Evolutionary conservation across 2,888 invertebrate genomes (phyloP).

Genomic region (Spodoptera exigua): DNA sequence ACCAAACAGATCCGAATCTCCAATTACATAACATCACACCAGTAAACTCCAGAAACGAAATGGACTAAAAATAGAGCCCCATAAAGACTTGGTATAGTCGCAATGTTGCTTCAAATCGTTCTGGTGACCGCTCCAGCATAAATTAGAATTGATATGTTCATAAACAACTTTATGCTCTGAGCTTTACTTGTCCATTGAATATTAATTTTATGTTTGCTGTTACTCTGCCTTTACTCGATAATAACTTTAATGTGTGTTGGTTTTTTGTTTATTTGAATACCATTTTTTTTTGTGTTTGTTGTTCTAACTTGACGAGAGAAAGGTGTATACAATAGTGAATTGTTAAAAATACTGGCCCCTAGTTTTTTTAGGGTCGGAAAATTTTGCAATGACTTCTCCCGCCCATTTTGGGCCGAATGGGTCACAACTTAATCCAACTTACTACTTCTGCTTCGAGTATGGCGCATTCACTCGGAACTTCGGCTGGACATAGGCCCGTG

Average conservation of each 20-base stretch:
- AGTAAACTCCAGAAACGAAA: conserved; percentile 26
- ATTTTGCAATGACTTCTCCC: too few species aligned
- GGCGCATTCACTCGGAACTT: too few species aligned
- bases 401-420: too few species aligned
- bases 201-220: conserved; percentile 54
- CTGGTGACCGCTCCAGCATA: conserved; percentile 46
- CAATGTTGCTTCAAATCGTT: conserved; percentile 44
- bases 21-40: conserved; percentile 17
- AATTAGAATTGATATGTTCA: conserved; percentile 54
- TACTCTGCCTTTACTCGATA: conserved; percentile 26
- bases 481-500: too few species aligned
- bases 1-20: not conserved
- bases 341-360: too few species aligned
- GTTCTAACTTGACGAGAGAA: too few species aligned
- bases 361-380: too few species aligned
- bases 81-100: conserved; percentile 29
- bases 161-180: conserved; percentile 54
- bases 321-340: too few species aligned
- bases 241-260: conserved; percentile 18
- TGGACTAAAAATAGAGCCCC: conserved; percentile 36
- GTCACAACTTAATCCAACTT: too few species aligned
- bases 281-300: not conserved
- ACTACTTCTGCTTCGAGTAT: too few species aligned
- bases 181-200: conserved; percentile 52
- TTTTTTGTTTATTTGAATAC: not conserved